These are phyloP conservation scores for Oscheius sp. DNA, from an alignment of 2,888 invertebrate genomes.

Conservation along the genomic window DNA sequence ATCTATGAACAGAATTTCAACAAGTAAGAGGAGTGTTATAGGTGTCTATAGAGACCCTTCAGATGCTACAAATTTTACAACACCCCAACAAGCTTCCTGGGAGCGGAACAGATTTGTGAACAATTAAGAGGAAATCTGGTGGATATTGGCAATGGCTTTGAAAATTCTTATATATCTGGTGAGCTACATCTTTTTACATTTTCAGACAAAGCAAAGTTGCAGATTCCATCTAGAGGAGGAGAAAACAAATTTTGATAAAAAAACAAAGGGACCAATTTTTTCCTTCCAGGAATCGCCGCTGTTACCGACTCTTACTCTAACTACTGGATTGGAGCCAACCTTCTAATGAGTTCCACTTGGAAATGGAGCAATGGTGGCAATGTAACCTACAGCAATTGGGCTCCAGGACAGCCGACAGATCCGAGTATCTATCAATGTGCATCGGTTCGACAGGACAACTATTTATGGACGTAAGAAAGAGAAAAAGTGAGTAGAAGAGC, in stretches of 20 bases:
- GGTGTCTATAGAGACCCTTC: too few species aligned
- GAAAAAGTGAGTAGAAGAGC: too few species aligned
- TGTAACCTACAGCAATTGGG: background rate
- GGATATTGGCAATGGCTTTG: background rate
- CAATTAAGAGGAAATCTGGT: background rate
- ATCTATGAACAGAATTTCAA: background rate
- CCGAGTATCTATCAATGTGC: background rate
- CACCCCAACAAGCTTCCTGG: background rate
- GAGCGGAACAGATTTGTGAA: background rate
- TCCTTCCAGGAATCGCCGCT: too few species aligned
- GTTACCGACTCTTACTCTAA: background rate
- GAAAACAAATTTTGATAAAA: too few species aligned
- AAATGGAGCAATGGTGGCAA: background rate
- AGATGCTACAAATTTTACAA: background rate
- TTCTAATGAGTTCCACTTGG: background rate
- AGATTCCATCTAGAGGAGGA: too few species aligned
- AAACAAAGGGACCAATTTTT: too few species aligned
- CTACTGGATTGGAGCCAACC: slow-evolving; percentile 1
- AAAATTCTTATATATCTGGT: slow-evolving; percentile 1
- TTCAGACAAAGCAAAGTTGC: too few species aligned
- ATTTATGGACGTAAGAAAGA: background rate
- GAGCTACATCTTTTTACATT: too few species aligned
- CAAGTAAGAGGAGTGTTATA: background rate
- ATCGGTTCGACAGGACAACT: background rate
- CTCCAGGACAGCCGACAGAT: background rate